Conservation (phyloP, 2,113 vertebrate genomes). For the Scytalopus superciliaris region DNA sequence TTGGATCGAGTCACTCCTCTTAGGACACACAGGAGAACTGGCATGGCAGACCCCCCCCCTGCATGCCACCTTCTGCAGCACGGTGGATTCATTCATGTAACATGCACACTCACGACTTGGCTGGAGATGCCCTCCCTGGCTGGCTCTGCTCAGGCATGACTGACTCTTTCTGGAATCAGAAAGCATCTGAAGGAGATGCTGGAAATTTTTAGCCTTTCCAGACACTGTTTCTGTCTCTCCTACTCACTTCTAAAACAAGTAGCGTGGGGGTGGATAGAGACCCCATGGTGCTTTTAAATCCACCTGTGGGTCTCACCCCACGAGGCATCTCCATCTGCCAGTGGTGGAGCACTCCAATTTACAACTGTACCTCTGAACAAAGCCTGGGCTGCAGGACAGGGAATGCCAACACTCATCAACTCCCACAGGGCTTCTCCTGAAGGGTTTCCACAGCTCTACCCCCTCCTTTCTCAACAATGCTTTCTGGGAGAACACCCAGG, state of each 20-base stretch:
- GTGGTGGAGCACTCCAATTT: not conserved
- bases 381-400: not conserved
- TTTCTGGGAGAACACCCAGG: not conserved
- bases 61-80: not conserved
- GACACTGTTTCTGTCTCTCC: slow-evolving; percentile 1
- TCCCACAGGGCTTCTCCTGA: not conserved
- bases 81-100: not conserved
- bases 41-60: not conserved
- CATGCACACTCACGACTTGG: not conserved
- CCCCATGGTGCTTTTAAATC: not conserved
- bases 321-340: slow-evolving; percentile 18
- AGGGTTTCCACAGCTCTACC: not conserved
- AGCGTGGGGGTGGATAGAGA: slow-evolving; percentile 28
- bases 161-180: not conserved
- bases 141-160: not conserved
- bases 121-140: not conserved
- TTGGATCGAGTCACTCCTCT: not conserved
- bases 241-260: slow-evolving; percentile 41
- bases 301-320: slow-evolving; percentile 35
- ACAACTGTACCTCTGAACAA: not conserved
- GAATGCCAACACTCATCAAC: not conserved
- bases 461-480: not conserved
- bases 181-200: not conserved
- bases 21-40: not conserved
- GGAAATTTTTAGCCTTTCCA: slow-evolving; percentile 19